Base-by-base conservation (phyloP, 2,888 invertebrate genomes). In the Prosopocoilus inquinatus region DNA sequence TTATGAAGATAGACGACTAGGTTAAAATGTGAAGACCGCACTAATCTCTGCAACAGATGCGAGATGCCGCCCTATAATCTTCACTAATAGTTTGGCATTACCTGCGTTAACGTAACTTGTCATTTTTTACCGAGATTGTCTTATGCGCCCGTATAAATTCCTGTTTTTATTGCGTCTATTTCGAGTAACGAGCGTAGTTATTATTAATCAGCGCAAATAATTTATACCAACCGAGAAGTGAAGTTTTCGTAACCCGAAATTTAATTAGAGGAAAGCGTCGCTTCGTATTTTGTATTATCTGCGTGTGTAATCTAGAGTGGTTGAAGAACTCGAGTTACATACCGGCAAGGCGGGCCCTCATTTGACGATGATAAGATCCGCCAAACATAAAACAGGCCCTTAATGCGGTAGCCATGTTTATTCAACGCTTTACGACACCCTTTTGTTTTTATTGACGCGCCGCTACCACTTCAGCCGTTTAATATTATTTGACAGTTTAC, bases 391-490 rank as follows among this genome's bases (percentile, higher is more conserved):
- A 71, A 66, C 72, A 71, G 71, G 61, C 69, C 69, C 68, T 67
- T 68, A 67, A 69, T 67, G 72, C 61, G 69, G 71, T 70, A 70
- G 72, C 72, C 72, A 72, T 72, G 69, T 72, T 72, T 70, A 66
- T 66, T 65, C 64, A 67, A 64, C 66, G 62, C 64, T 67, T 65
- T 64, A 62, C 60, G 61, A 62, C 64, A 62, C 62, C 62, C 64
- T 62, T 57, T 64, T 59, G 57, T 58, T 64, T 59, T 62, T 62
- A 62, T 62, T 62, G 62, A 60, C 58, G 62, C 53, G 54, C 54
- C 54, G 60, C 52, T 50, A 51, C 56, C 56, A 56, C 48, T 48
- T 48, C 41, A 33, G 20, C 48, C 52, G 52, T 52, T 56, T 56
- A 56, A 56, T 28, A 28, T 56, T 56, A 53, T 56, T 56, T 56